Percentiles rank a stretch among this genome's conserved stretches.
phyloP scores from a whole-genome alignment of 2,113 vertebrate species.

The Laticauda colubrina region DNA sequence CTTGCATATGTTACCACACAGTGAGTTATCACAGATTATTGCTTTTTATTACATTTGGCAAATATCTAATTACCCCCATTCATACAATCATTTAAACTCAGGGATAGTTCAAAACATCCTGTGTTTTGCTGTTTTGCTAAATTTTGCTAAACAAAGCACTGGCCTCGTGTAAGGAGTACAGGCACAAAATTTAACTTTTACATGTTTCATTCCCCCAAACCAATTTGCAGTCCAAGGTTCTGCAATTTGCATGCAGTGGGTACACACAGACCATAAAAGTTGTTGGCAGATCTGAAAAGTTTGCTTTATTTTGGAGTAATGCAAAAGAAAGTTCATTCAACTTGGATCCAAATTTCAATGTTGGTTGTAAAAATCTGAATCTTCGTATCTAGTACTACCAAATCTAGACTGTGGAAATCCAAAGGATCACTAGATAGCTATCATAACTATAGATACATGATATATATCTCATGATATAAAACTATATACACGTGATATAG shows the following conservation, averaged over 20 bases:
- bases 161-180: background rate
- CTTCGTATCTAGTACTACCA: background rate
- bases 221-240: background rate
- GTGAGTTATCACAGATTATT: constrained; percentile 9
- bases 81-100: background rate
- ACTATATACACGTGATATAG: background rate
- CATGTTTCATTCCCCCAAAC: background rate
- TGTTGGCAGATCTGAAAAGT: background rate
- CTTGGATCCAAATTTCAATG: background rate
- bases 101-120: background rate
- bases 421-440: background rate
- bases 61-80: background rate
- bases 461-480: no score
- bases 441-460: background rate
- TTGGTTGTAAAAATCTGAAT: background rate
- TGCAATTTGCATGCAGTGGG: background rate
- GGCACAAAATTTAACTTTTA: background rate
- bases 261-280: background rate
- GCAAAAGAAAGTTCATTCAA: background rate
- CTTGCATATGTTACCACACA: background rate
- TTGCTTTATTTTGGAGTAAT: background rate
- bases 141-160: background rate
- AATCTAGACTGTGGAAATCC: background rate
- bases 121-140: background rate
- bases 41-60: background rate